Evolutionary conservation across 2,888 invertebrate genomes (phyloP), one percentile per base, ranked within the genome.

Genomic region (Drosophila meridiana): DNA sequence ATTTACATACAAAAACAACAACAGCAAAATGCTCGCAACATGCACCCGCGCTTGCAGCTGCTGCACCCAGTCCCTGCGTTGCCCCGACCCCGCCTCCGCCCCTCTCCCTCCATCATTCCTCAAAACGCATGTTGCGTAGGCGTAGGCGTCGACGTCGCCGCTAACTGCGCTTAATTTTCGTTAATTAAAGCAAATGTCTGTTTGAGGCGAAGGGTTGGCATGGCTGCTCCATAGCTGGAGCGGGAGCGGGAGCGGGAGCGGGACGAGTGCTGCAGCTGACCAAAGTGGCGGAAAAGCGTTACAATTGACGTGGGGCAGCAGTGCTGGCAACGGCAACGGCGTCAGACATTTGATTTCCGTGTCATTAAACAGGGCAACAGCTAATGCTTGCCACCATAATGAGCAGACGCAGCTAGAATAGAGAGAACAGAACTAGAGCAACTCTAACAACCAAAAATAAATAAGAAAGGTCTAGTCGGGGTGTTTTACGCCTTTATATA

Each of bases 131-230:
- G 47, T 20, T 69, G 85, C 82, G 84, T 40, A 40, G 38, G 38
- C 38, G 38, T 81, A 63, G 85, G 82, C 85, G 82, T 76, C 68
- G 63, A 63, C 62, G 69, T 43, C 32, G 52, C 26, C 60, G 47
- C 47, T 57, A 60, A 71, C 69, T 83, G 72, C 68, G 69, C 76
- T 89, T 75, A 89, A 86, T 87, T 90, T 79, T 78, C 69, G 82
- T 90, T 87, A 87, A 87, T 87, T 87, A 90, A 88, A 79, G 83
- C 81, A 83, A 88, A 85, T 85, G 88, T 73, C 64, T 67, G 64
- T 59, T 43, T 50, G 61, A 55, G 60, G 48, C 48, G 30, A 28
- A 58, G 60, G 59, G 47, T 45, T 32, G 28, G 13, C 30, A 2
- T 3, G 43, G 14, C 4, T 43, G 36, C 9, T 20, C 20, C 20